Evolutionary conservation across 2,888 invertebrate genomes (phyloP).

Genomic region (Merodon equestris): DNA sequence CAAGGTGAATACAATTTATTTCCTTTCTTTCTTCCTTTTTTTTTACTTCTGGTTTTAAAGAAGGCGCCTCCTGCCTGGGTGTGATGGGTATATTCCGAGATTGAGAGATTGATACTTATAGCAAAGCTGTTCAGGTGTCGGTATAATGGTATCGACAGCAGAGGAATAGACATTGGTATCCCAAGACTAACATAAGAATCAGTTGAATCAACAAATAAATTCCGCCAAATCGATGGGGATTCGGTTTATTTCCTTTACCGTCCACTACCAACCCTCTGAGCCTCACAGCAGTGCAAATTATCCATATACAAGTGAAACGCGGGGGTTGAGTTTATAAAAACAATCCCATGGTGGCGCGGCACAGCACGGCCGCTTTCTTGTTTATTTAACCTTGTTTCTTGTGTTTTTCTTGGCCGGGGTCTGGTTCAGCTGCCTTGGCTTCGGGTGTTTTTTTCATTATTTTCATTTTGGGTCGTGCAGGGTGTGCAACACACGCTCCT

Average conservation of each 20-base stretch:
- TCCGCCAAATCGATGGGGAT: conserved; percentile 37
- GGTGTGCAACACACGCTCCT: conserved; percentile 32
- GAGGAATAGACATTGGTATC: too few relatives aligned
- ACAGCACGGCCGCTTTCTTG: conserved; percentile 11
- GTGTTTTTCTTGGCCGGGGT: conserved; percentile 64
- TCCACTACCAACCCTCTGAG: conserved; percentile 6
- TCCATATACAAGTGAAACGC: conserved; percentile 13
- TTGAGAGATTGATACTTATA: conserved; percentile 58
- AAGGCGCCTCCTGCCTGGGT: conserved; percentile 34
- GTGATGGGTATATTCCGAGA: conserved; percentile 12
- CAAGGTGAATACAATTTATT: conserved; percentile 60
- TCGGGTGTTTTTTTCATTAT: conserved; percentile 15
- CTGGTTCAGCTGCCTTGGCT: conserved; percentile 2
- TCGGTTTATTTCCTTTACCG: not conserved
- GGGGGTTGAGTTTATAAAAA: conserved; percentile 43
- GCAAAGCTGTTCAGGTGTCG: not conserved
- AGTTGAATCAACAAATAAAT: conserved; percentile 60
- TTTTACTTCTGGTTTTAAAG: conserved; percentile 26
- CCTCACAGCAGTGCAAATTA: conserved; percentile 13
- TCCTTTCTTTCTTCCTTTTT: conserved; percentile 30
- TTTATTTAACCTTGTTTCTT: conserved; percentile 67
- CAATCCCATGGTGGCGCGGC: conserved; percentile 27
- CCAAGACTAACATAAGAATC: conserved; percentile 13
- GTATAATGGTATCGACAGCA: not conserved
- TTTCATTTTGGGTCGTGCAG: conserved; percentile 16